Evolutionary conservation across 1,140 invertebrate species (phyloP).

Genomic region (Scaptomyza hsui): DNA sequence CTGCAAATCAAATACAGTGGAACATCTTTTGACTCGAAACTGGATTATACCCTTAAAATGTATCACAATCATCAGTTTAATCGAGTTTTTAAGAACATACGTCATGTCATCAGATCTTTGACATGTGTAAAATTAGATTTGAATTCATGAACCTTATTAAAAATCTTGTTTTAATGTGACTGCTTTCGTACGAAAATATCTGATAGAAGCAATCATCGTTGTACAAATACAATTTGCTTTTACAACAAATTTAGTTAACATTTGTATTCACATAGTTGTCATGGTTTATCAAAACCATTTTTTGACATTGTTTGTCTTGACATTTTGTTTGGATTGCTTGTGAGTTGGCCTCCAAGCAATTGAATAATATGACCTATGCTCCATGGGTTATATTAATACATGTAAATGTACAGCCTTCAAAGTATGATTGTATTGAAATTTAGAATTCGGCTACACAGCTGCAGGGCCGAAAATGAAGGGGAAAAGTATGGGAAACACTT

Average conservation of each 20-base stretch:
- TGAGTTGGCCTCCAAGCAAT: not conserved
- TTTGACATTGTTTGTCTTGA: not conserved
- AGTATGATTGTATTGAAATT: constrained; percentile 26
- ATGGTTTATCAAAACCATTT: not conserved
- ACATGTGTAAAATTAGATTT: too few relatives aligned
- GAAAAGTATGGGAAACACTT: constrained; percentile 22
- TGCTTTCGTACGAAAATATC: too few relatives aligned
- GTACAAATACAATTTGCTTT: not conserved
- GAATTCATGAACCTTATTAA: too few relatives aligned
- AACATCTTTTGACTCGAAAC: too few relatives aligned
- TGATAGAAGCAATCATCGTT: too few relatives aligned
- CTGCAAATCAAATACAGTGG: too few relatives aligned
- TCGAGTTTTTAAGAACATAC: too few relatives aligned
- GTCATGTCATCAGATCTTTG: too few relatives aligned
- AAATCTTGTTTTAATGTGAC: too few relatives aligned
- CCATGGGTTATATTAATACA: not conserved
- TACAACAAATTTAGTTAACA: not conserved
- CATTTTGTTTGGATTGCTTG: not conserved
- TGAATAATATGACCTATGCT: not conserved
- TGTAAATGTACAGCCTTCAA: not conserved
- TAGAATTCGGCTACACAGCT: constrained; percentile 47
- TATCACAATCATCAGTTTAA: too few relatives aligned
- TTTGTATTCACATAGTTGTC: too few relatives aligned
- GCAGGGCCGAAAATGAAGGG: constrained; percentile 24
- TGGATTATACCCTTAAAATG: too few relatives aligned